These are phyloP conservation scores for Coptodon bakossiorum DNA, from an alignment of 2,113 vertebrate genomes.

Conservation along the genomic window DNA sequence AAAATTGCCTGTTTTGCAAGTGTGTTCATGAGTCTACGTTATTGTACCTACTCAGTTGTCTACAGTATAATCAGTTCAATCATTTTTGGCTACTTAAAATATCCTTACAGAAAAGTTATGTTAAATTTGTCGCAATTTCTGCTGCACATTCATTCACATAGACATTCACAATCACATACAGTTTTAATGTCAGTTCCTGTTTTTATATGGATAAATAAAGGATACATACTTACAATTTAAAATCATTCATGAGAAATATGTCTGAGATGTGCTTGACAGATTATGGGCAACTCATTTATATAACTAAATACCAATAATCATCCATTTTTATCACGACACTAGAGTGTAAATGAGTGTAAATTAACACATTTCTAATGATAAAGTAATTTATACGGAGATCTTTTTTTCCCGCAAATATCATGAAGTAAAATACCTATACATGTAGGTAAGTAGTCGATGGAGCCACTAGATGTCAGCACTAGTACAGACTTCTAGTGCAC, in stretches of 20 bases:
- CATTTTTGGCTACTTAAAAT: neutral
- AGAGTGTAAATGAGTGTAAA: neutral
- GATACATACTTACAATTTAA: neutral
- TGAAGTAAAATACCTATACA: neutral
- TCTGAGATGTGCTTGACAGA: neutral
- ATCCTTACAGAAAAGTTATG: neutral
- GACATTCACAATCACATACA: neutral
- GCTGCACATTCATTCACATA: neutral
- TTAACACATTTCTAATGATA: neutral
- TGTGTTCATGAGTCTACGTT: neutral
- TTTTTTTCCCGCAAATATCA: neutral
- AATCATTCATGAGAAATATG: neutral
- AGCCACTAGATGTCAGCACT: conserved; percentile 37
- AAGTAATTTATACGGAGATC: neutral
- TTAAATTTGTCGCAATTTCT: neutral
- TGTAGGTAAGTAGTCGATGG: neutral
- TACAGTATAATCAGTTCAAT: neutral
- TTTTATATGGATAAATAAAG: neutral
- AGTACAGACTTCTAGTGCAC: neutral
- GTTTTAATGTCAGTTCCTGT: neutral
- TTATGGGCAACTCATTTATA: neutral
- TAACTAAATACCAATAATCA: neutral
- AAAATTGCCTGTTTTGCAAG: neutral
- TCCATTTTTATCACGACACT: neutral
- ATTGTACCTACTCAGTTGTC: neutral